Conservation (phyloP, 2,888 invertebrate genomes). For the Linnaemya tessellans region DNA sequence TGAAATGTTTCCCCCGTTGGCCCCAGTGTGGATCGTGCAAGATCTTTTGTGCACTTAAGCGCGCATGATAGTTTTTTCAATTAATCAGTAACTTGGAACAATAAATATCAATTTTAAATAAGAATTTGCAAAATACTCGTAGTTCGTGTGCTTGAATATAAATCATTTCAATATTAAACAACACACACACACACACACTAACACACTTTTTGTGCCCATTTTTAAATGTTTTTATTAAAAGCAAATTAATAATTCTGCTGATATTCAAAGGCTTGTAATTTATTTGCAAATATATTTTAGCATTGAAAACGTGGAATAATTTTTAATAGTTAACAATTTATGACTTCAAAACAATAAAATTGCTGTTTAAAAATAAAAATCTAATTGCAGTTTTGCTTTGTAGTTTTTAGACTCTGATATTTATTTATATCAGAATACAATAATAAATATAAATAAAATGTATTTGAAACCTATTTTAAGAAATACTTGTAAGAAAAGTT, state of each 20-base stretch:
- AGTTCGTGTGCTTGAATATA: neutral
- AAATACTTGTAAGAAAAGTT: no score
- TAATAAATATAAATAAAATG: no score
- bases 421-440: no score
- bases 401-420: neutral
- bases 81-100: no score
- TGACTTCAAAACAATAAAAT: neutral
- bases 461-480: no score
- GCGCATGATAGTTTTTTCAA: no score
- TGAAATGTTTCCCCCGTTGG: no score
- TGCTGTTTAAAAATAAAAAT: constrained; percentile 5
- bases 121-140: no score
- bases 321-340: neutral
- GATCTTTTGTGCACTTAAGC: no score
- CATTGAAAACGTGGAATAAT: neutral
- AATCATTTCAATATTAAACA: neutral
- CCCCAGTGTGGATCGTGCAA: no score
- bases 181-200: neutral
- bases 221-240: neutral
- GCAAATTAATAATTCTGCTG: neutral
- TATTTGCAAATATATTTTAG: neutral
- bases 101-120: no score
- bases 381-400: neutral
- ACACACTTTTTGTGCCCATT: neutral
- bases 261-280: neutral